Evolutionary conservation across 2,888 invertebrate species (phyloP).

Genomic region (Watsonalla binaria): DNA sequence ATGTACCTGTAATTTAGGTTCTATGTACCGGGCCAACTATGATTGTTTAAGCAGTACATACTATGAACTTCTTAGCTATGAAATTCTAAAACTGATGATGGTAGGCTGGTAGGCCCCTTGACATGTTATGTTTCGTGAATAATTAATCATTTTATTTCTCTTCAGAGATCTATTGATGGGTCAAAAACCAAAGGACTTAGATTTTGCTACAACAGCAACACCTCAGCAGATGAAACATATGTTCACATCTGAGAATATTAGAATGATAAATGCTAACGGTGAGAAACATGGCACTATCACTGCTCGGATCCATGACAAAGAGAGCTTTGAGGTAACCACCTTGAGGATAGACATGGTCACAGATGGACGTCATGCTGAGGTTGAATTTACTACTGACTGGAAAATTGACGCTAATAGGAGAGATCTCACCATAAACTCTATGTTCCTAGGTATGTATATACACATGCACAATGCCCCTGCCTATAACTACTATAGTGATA

Average conservation of each 20-base stretch:
- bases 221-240: conserved; percentile 97
- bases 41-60: no score
- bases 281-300: conserved; percentile 98
- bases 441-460: conserved; percentile 86
- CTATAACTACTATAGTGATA: not conserved
- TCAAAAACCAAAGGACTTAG: conserved; percentile 91
- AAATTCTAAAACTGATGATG: no score
- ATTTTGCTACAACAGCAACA: conserved; percentile 98
- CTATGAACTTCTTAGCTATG: no score
- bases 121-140: not conserved
- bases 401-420: conserved; percentile 95
- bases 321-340: conserved; percentile 97
- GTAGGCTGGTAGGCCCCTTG: no score
- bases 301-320: conserved; percentile 94
- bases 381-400: conserved; percentile 96
- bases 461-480: no score
- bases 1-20: no score
- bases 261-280: conserved; percentile 95
- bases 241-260: conserved; percentile 89
- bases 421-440: conserved; percentile 98
- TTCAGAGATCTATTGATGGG: conserved; percentile 88
- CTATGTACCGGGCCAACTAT: no score
- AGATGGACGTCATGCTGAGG: conserved; percentile 97
- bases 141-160: conserved; percentile 9
- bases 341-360: conserved; percentile 94